These are phyloP conservation scores for Eclectus roratus DNA, from an alignment of 2,113 vertebrate genomes.

Conservation along the genomic window DNA sequence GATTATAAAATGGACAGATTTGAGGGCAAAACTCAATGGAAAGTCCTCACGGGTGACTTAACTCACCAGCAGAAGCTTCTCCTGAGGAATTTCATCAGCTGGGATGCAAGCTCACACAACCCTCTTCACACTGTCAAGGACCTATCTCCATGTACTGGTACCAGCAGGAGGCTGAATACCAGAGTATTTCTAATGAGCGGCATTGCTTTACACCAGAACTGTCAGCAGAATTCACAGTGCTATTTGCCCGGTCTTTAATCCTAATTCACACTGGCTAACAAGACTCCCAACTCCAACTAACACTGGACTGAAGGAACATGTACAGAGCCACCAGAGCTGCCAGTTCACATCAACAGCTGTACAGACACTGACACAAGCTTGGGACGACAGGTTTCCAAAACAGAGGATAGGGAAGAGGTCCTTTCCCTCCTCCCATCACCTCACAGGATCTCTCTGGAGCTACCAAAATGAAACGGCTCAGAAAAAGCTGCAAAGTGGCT, in stretches of 20 bases:
- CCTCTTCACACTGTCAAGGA: not conserved
- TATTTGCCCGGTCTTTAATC: not conserved
- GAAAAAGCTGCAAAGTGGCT: not conserved
- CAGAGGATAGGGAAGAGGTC: not conserved
- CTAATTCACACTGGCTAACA: not conserved
- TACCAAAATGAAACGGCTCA: not conserved
- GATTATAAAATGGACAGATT: not conserved
- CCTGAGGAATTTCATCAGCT: not conserved
- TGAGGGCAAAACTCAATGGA: not conserved
- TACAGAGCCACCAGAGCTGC: not conserved
- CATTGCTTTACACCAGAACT: not conserved
- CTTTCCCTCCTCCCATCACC: not conserved
- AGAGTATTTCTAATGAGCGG: not conserved
- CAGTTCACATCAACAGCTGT: not conserved
- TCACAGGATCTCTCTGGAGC: not conserved
- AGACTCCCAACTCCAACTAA: not conserved
- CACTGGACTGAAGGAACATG: not conserved
- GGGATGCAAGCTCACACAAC: not conserved
- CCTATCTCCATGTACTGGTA: not conserved
- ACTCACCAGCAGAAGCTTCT: not conserved
- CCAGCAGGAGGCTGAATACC: not conserved
- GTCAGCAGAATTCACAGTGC: constrained; percentile 28
- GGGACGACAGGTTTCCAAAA: not conserved
- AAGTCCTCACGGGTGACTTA: not conserved
- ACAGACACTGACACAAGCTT: not conserved